These are phyloP conservation scores for Melanotaenia boesemani DNA, from an alignment of 2,797 vertebrate genomes.

Conservation along the genomic window DNA sequence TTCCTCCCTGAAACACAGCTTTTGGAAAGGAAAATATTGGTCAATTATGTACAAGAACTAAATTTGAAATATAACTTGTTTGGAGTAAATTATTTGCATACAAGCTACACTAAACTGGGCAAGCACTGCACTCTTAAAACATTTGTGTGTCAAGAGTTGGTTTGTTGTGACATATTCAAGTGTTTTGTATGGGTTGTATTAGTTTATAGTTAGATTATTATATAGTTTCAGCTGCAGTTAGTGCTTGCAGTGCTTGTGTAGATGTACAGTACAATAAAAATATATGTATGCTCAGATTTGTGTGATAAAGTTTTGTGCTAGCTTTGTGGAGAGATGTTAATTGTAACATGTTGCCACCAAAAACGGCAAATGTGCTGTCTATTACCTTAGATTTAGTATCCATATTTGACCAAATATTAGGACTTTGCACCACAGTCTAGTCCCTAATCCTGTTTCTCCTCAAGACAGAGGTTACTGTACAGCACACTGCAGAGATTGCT, in stretches of 20 bases:
- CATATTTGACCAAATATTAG: neutral
- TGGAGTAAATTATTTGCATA: neutral
- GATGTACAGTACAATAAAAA: neutral
- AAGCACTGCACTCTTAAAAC: neutral
- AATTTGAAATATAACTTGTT: too few species aligned
- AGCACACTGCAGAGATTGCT: constrained; percentile 4
- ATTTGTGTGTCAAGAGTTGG: neutral
- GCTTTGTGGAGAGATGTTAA: neutral
- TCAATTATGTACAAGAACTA: neutral
- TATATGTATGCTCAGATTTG: neutral
- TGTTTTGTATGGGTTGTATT: neutral
- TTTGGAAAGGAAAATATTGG: neutral
- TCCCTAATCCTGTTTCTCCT: constrained; percentile 5
- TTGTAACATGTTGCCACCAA: neutral
- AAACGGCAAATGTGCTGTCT: neutral
- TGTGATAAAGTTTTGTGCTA: neutral
- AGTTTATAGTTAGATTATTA: neutral
- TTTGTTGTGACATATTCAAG: neutral
- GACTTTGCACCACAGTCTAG: neutral
- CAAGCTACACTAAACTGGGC: neutral
- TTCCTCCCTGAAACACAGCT: neutral
- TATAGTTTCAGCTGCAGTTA: neutral
- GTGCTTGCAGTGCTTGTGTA: neutral
- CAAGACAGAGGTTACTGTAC: constrained; percentile 1
- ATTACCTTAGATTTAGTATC: neutral